Base-by-base conservation (phyloP, 1,140 invertebrate genomes). In the Apolygus lucorum region DNA sequence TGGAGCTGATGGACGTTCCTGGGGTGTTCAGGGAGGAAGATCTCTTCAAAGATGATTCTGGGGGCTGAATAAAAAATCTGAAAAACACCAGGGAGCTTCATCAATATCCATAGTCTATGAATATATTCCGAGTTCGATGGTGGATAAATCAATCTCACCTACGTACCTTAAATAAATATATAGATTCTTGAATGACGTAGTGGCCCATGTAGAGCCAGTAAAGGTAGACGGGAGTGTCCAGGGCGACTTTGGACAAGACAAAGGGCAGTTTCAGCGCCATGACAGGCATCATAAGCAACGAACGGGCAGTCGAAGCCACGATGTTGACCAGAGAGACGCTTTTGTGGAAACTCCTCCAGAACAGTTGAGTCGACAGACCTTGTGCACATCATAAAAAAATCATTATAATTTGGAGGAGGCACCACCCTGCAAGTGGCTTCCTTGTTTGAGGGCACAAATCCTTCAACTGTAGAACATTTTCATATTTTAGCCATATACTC, bases 41-140 rank as follows among this genome's bases (percentile, higher is more conserved):
- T 66, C 42, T 78, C 86, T 24, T 87, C 82, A 1, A 85, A 75
- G 17, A 89, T 80, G 2, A 82, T 81, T 28, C 83, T 79, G 0
- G 86, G 85, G 0, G 84, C 84, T 52, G 34, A 2, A 63, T 70
- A 68, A 59, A 70, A 49, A 13, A 64, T 64, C 28, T 64, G 24
- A 59, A 59, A 42, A 59, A 4, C 54, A 22, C n/a, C n/a, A n/a
- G n/a, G n/a, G n/a, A n/a, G n/a, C n/a, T n/a, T n/a, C n/a, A n/a
- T 84, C 84, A 42, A 78, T 80, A 59, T 85, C 79, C 0, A 82
- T 74, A n/a, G n/a, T n/a, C n/a, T n/a, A n/a, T n/a, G n/a, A n/a
- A n/a, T n/a, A n/a, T n/a, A n/a, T n/a, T n/a, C n/a, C n/a, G n/a
- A n/a, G n/a, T n/a, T n/a, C n/a, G n/a, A n/a, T n/a, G n/a, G n/a